phyloP scores from a whole-genome alignment of 2,797 vertebrate genomes.

The Momotus momota region DNA sequence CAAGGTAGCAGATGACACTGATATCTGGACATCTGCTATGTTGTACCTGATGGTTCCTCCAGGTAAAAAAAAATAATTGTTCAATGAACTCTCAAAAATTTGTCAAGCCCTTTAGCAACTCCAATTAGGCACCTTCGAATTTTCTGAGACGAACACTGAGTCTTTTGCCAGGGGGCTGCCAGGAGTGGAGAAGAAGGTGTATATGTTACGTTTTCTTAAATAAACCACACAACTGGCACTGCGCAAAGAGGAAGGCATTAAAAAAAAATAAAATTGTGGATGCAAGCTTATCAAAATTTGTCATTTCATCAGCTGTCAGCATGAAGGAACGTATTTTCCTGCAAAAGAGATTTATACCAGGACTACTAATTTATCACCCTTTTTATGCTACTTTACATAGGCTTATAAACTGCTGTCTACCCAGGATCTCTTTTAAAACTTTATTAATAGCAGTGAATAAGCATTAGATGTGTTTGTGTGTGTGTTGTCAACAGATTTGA shows the following conservation, averaged over 20 bases:
- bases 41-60: background rate
- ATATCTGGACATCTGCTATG: background rate
- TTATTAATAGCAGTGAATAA: background rate
- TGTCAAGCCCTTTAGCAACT: background rate
- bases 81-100: background rate
- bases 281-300: background rate
- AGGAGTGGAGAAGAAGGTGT: background rate
- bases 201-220: background rate
- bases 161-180: background rate
- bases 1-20: background rate
- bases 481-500: background rate
- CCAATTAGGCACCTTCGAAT: background rate
- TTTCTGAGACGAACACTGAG: background rate
- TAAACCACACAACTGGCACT: background rate
- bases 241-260: background rate
- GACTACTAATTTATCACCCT: background rate
- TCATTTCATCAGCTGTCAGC: conserved; percentile 14
- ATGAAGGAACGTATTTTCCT: background rate
- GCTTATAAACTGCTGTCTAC: background rate
- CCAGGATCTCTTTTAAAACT: background rate
- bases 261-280: background rate
- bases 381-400: background rate
- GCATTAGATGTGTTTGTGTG: background rate
- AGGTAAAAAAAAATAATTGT: background rate
- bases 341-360: background rate